Evolutionary conservation across 2,113 vertebrate species (phyloP).

Genomic region (Vireo altiloquus): DNA sequence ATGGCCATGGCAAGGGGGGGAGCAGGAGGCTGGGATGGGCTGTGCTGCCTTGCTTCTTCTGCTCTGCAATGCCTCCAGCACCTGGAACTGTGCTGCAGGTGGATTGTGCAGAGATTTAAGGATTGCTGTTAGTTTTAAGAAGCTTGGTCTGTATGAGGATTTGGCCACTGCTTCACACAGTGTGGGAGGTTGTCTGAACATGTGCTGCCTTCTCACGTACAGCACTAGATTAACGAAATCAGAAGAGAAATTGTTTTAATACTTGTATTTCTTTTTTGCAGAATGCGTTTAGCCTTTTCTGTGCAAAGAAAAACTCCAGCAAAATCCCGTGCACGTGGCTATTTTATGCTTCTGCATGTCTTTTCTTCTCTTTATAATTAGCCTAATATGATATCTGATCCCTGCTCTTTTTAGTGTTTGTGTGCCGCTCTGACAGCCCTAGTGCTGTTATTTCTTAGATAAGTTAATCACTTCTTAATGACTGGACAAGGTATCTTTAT

Average conservation of each 20-base stretch:
- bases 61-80: neutral
- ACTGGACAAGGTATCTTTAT: constrained; percentile 53
- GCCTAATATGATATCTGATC: constrained; percentile 46
- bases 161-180: neutral
- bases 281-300: neutral
- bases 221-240: neutral
- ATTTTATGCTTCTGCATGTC: constrained; percentile 31
- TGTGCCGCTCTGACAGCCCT: constrained; percentile 9
- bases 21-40: neutral
- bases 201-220: rapidly evolving
- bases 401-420: constrained; percentile 49
- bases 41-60: neutral
- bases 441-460: constrained; percentile 43
- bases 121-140: neutral
- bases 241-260: neutral
- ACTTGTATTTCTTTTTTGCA: neutral
- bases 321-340: constrained; percentile 38
- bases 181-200: neutral
- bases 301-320: neutral
- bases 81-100: neutral
- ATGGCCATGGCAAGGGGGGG: rapidly evolving
- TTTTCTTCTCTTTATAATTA: constrained; percentile 43
- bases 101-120: neutral
- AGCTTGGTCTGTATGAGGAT: neutral
- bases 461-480: constrained; percentile 60